phyloP scores from a whole-genome alignment of 2,113 vertebrate genomes.

The Argyrosomus japonicus region DNA sequence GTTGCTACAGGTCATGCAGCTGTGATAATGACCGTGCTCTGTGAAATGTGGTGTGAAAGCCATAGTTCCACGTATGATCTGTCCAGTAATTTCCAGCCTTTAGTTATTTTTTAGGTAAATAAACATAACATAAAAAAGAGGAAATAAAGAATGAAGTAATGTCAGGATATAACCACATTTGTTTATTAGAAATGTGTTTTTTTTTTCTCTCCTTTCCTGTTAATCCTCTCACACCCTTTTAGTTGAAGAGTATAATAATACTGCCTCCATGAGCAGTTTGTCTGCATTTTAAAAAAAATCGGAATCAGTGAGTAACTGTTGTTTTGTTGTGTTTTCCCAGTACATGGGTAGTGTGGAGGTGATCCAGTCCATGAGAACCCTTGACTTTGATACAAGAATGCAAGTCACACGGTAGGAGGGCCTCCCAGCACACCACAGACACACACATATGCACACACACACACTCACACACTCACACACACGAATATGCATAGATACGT shows the following conservation, averaged over 20 bases:
- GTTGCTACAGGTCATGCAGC: too few species aligned
- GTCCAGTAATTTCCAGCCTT: too few species aligned
- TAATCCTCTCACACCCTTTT: neutral
- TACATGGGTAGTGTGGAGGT: constrained; percentile 94
- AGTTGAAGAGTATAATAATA: too few species aligned
- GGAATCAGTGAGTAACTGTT: neutral
- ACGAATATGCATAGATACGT: neutral
- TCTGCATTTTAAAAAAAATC: neutral
- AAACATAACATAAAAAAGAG: too few species aligned
- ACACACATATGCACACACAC: neutral
- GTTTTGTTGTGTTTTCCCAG: constrained; percentile 76
- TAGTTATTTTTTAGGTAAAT: neutral
- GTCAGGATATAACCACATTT: too few species aligned
- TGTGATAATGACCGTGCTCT: neutral
- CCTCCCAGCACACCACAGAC: neutral
- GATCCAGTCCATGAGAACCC: constrained; percentile 92
- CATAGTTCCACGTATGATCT: too few species aligned
- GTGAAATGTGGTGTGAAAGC: neutral
- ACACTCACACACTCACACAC: neutral
- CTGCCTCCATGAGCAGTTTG: neutral
- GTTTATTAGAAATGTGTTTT: neutral
- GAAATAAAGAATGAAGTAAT: neutral
- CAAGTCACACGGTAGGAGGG: constrained; percentile 92
- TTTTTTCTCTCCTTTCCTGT: neutral
- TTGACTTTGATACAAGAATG: constrained; percentile 92